Conservation (phyloP, 2,888 invertebrate genomes). For the Drosophila subsilvestris region DNA sequence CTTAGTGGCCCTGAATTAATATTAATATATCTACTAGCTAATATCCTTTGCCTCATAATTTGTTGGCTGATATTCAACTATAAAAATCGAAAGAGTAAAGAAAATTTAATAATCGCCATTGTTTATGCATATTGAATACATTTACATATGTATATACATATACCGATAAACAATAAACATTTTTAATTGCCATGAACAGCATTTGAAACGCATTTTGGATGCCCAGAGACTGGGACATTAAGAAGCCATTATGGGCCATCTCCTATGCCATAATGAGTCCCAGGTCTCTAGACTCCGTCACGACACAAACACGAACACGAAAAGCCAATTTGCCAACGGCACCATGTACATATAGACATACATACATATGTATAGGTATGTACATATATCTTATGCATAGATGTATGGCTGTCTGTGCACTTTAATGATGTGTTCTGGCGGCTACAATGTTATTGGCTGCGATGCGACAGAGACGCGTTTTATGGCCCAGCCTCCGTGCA, state of each 20-base stretch:
- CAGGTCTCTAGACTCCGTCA: neutral
- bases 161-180: conserved; percentile 60
- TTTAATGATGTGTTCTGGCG: conserved; percentile 49
- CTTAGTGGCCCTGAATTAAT: neutral
- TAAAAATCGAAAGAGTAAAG: conserved; percentile 19
- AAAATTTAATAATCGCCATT: conserved; percentile 63
- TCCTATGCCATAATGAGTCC: neutral
- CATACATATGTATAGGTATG: neutral
- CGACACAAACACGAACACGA: conserved; percentile 15
- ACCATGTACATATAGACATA: neutral
- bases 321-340: conserved; percentile 18
- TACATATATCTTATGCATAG: conserved; percentile 33
- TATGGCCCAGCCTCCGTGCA: conserved; percentile 29
- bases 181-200: conserved; percentile 65
- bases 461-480: conserved; percentile 40
- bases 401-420: conserved; percentile 20
- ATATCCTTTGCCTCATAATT: neutral
- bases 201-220: conserved; percentile 49
- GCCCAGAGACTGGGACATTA: conserved; percentile 53
- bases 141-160: too few relatives aligned
- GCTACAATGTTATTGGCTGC: conserved; percentile 41
- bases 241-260: conserved; percentile 47
- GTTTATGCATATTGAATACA: conserved; percentile 55
- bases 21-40: conserved; percentile 4
- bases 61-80: conserved; percentile 22